A percentile compares a stretch with the other conserved stretches of the same genome.
phyloP scores from a whole-genome alignment of 1,140 invertebrate genomes.

The Drosophila insularis region DNA sequence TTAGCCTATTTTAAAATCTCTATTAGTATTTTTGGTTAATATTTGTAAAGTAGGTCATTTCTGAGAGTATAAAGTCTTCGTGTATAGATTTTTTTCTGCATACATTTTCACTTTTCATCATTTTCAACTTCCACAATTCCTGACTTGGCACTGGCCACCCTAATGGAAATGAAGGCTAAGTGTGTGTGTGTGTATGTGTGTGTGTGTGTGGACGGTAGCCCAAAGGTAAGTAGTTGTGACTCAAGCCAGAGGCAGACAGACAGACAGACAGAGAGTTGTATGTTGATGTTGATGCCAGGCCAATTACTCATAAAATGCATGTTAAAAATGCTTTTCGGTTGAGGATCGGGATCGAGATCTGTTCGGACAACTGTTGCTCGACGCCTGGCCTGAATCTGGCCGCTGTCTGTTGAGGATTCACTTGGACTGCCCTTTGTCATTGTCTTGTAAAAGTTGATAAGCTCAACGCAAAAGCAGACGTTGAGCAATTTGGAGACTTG shows the following conservation, averaged over 20 bases:
- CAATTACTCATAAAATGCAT: constrained; percentile 82
- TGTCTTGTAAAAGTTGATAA: constrained; percentile 76
- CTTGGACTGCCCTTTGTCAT: constrained; percentile 72
- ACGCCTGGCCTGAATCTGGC: constrained; percentile 40
- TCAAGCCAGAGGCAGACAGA: constrained; percentile 40
- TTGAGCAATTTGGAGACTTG: constrained; percentile 64
- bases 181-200: not conserved
- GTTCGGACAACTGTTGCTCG: constrained; percentile 72
- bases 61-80: not conserved
- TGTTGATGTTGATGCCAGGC: constrained; percentile 66
- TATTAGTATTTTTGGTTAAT: too few relatives aligned
- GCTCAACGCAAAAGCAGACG: constrained; percentile 41
- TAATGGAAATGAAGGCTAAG: constrained; percentile 59
- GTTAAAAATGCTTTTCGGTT: constrained; percentile 59
- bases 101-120: not conserved
- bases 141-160: constrained; percentile 55
- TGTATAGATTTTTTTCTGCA: not conserved
- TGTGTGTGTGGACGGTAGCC: constrained; percentile 54
- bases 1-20: too few relatives aligned
- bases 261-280: constrained; percentile 29
- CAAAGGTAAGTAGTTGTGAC: constrained; percentile 52
- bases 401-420: constrained; percentile 16
- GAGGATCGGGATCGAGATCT: constrained; percentile 16
- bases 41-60: not conserved
- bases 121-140: not conserved